Conservation (phyloP, 2,113 vertebrate species). For the Ammodramus savannarum region DNA sequence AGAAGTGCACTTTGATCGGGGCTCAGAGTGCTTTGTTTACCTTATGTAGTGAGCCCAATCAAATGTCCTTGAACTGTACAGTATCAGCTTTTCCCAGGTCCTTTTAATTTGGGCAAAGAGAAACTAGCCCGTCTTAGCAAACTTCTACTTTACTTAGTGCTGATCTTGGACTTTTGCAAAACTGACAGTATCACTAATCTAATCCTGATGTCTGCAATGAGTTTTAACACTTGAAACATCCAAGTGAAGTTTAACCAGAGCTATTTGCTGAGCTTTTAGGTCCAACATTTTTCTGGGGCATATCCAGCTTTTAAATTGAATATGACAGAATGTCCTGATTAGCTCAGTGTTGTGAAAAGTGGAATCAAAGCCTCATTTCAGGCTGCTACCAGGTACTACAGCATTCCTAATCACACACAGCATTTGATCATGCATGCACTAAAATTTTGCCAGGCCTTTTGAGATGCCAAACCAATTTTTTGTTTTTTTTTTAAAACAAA, state of each 20-base stretch:
- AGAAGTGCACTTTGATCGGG: constrained; percentile 18
- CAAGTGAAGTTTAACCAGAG: not conserved
- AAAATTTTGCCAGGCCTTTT: not conserved
- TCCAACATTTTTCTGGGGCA: not conserved
- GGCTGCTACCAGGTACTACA: not conserved
- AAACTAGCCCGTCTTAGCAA: not conserved
- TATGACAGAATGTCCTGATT: constrained; percentile 28
- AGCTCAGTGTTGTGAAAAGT: not conserved
- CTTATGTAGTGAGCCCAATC: constrained; percentile 59
- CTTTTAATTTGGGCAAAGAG: not conserved
- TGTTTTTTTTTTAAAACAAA: not conserved
- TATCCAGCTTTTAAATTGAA: not conserved
- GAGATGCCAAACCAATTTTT: not conserved
- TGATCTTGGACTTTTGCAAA: constrained; percentile 7
- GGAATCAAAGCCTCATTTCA: not conserved
- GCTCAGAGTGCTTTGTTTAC: constrained; percentile 62
- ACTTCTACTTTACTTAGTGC: not conserved
- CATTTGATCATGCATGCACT: not conserved
- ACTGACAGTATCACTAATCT: constrained; percentile 39
- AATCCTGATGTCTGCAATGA: constrained; percentile 37
- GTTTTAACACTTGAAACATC: constrained; percentile 32
- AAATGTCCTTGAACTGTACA: constrained; percentile 41
- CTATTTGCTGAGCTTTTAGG: constrained; percentile 41
- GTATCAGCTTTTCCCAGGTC: constrained; percentile 16
- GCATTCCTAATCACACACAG: not conserved